These are phyloP conservation scores for Glossophaga mutica DNA, from an alignment of 2,797 vertebrate genomes.

Conservation along the genomic window DNA sequence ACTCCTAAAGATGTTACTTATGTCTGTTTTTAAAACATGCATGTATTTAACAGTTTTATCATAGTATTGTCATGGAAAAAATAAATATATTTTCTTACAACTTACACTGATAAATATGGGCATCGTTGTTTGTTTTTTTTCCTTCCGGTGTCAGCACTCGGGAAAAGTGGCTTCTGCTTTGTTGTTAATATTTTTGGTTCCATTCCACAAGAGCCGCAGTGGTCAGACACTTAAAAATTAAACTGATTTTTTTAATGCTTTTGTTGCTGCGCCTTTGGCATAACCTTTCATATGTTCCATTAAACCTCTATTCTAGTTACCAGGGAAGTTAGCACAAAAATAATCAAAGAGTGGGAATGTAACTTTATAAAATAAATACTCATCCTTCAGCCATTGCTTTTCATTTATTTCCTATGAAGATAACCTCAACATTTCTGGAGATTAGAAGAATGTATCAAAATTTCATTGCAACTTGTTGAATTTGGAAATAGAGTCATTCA, in stretches of 20 bases:
- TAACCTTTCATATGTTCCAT: not conserved
- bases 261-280: not conserved
- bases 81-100: slow-evolving; percentile 89
- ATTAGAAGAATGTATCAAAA: slow-evolving; percentile 5
- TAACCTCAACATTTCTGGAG: slow-evolving; percentile 1
- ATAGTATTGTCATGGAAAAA: slow-evolving; percentile 83
- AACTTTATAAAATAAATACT: not conserved
- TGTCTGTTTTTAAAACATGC: slow-evolving; percentile 80
- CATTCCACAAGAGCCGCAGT: not conserved
- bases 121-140: not conserved
- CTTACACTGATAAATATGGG: slow-evolving; percentile 64
- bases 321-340: not conserved
- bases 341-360: not conserved
- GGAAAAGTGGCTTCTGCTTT: not conserved
- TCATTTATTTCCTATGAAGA: slow-evolving; percentile 7
- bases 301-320: not conserved
- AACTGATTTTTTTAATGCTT: not conserved
- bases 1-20: slow-evolving; percentile 79
- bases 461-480: not conserved
- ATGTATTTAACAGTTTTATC: slow-evolving; percentile 85
- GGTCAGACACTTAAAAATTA: not conserved
- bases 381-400: not conserved
- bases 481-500: not conserved
- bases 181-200: not conserved
- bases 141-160: not conserved